These are phyloP conservation scores for Chymomyza amoena DNA, from an alignment of 2,888 invertebrate genomes.

Conservation along the genomic window DNA sequence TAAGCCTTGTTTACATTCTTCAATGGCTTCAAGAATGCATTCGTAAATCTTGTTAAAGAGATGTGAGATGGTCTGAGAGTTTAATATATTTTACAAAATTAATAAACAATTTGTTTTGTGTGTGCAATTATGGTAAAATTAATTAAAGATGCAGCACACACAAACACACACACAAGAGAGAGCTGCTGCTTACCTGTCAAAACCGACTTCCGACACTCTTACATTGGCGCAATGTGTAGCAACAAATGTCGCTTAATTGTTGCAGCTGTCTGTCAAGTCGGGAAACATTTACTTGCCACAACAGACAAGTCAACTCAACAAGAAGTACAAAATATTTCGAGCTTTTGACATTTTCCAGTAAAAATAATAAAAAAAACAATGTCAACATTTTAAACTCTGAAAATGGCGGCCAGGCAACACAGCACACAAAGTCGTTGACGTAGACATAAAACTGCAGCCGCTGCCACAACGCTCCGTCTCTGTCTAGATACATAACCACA, in stretches of 20 bases:
- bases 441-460: conserved; percentile 37
- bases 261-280: conserved; percentile 49
- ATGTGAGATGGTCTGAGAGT: background rate
- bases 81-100: background rate
- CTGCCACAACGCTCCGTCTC: conserved; percentile 10
- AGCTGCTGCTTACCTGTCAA: background rate
- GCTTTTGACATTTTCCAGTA: background rate
- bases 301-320: background rate
- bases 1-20: conserved; percentile 61
- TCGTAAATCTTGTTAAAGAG: background rate
- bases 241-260: conserved; percentile 44
- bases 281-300: conserved; percentile 42
- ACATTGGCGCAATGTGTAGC: background rate
- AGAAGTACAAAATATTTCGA: background rate
- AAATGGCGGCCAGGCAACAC: conserved; percentile 15
- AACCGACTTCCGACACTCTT: background rate
- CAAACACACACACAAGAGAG: background rate
- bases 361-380: background rate
- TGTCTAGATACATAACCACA: conserved; percentile 24
- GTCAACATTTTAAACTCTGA: conserved; percentile 13
- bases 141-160: background rate
- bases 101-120: background rate
- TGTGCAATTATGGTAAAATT: background rate
- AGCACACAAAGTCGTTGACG: conserved; percentile 41
- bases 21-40: conserved; percentile 3